These are phyloP conservation scores for Drosophila colorata DNA, from an alignment of 2,888 invertebrate genomes.

Conservation along the genomic window DNA sequence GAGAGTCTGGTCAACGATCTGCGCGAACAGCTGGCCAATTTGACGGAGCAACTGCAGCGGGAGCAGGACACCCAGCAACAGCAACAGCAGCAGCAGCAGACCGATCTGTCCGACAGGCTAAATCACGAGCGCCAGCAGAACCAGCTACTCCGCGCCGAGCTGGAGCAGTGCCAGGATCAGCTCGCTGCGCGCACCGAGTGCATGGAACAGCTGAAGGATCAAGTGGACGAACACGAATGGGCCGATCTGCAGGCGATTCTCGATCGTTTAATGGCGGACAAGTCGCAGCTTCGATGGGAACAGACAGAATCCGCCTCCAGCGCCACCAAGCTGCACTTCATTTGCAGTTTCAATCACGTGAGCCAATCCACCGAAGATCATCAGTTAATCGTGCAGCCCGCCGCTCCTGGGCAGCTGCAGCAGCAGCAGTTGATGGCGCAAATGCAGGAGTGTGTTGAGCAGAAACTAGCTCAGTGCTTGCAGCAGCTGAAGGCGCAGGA, in stretches of 20 bases:
- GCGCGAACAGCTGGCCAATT: too few species aligned
- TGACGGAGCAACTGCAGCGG: too few species aligned
- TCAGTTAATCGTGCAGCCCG: neutral
- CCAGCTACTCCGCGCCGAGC: neutral
- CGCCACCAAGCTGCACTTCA: neutral
- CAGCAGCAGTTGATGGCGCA: neutral
- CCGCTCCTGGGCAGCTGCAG: neutral
- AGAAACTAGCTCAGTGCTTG: neutral
- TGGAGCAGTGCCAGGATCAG: neutral
- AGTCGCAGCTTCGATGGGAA: neutral
- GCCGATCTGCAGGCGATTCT: neutral
- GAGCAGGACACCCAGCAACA: too few species aligned
- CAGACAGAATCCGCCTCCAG: neutral
- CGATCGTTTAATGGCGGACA: neutral
- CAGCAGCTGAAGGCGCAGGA: neutral
- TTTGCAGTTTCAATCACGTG: neutral
- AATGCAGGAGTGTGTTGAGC: neutral
- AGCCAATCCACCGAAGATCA: neutral
- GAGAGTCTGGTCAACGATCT: neutral
- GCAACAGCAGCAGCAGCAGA: too few species aligned
- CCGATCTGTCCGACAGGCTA: too few species aligned
- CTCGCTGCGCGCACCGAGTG: neutral
- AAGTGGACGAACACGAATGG: neutral
- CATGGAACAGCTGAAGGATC: neutral
- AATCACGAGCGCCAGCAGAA: neutral